Percentiles rank a stretch among this genome's conserved stretches.
These are phyloP conservation scores for Sphenodon punctatus DNA, from an alignment of 2,797 vertebrate species.

Conservation along the genomic window DNA sequence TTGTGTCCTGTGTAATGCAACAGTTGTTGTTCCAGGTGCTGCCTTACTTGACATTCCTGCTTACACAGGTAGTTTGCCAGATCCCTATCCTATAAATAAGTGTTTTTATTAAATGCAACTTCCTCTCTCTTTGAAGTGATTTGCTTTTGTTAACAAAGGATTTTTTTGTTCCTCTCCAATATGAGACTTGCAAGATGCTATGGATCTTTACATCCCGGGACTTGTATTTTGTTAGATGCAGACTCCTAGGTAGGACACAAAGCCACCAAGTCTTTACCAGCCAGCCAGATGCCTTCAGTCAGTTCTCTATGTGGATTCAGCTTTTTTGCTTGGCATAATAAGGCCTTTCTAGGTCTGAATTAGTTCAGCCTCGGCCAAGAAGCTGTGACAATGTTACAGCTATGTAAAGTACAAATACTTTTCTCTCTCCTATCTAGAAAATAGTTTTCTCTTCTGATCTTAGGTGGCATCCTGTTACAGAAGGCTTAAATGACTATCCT, in stretches of 20 bases:
- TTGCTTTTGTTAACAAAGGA: not conserved
- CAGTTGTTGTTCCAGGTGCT: too few species aligned
- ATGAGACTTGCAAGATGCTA: not conserved
- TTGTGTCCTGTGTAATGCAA: too few species aligned
- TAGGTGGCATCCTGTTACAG: constrained; percentile 41
- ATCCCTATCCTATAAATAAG: not conserved
- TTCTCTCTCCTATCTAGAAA: constrained; percentile 34
- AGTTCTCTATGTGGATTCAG: not conserved
- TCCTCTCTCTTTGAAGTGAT: accelerated
- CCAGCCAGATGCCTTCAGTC: not conserved
- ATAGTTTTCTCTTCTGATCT: constrained; percentile 34
- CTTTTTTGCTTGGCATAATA: not conserved
- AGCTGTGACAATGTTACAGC: not conserved
- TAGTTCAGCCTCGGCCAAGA: not conserved
- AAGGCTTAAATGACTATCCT: too few species aligned
- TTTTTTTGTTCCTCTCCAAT: not conserved
- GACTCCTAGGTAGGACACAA: not conserved
- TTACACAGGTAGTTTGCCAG: not conserved
- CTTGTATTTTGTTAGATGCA: not conserved
- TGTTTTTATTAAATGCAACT: accelerated
- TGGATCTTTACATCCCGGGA: not conserved
- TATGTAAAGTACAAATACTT: constrained; percentile 23
- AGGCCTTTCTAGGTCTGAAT: not conserved
- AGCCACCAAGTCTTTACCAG: not conserved
- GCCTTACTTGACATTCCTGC: too few species aligned